Conservation (phyloP, 2,888 invertebrate genomes). For the Sphaerophoria taeniata region DNA sequence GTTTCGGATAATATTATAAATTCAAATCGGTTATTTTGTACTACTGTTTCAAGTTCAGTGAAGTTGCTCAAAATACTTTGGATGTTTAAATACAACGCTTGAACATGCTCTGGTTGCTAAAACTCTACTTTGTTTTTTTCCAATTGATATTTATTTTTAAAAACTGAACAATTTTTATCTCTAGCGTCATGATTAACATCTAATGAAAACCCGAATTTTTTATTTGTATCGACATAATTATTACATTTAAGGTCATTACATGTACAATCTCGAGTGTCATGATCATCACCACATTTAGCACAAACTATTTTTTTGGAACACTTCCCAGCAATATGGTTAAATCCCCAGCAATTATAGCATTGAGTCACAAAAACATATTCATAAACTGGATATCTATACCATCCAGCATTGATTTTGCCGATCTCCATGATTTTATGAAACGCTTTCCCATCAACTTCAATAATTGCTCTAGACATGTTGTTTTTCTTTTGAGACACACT, state of each 20-base stretch:
- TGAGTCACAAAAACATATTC: constrained; percentile 11
- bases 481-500: too few relatives aligned
- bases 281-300: constrained; percentile 7
- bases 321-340: constrained; percentile 7
- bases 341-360: constrained; percentile 21
- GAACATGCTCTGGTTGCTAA: constrained; percentile 2
- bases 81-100: constrained; percentile 7
- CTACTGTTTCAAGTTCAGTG: background rate
- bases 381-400: constrained; percentile 3
- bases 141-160: background rate
- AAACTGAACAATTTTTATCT: constrained; percentile 2
- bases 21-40: constrained; percentile 6
- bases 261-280: constrained; percentile 4
- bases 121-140: constrained; percentile 8
- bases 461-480: too few relatives aligned
- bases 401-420: background rate
- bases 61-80: constrained; percentile 17
- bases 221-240: background rate
- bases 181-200: constrained; percentile 4
- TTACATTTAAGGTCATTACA: constrained; percentile 4
- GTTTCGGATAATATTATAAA: background rate
- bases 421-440: background rate
- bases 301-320: background rate
- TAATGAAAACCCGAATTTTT: background rate
- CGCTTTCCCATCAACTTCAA: background rate